A percentile compares a stretch with the other conserved stretches of the same genome.
phyloP scores from a whole-genome alignment of 1,140 invertebrate genomes.

The Sesamia nonagrioides region DNA sequence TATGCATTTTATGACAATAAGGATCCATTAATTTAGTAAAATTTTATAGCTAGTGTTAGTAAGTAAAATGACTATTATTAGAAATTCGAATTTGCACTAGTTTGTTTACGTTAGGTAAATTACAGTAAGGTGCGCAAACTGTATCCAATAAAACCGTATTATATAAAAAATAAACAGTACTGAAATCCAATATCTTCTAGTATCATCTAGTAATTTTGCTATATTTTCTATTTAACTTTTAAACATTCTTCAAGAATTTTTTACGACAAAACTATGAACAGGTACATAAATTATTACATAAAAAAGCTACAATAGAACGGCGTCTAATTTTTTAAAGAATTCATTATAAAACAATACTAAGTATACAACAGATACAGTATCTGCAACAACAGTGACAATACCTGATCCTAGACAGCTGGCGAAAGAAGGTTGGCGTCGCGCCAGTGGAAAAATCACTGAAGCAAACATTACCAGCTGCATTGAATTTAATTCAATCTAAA shows the following conservation, averaged over 20 bases:
- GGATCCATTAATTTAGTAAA: no score
- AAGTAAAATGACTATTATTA: no score
- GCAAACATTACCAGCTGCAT: neutral
- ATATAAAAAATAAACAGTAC: neutral
- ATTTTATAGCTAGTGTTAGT: no score
- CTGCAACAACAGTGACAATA: neutral
- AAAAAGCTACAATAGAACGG: neutral
- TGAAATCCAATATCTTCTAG: neutral
- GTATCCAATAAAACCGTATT: neutral
- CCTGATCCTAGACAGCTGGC: slow-evolving; percentile 1
- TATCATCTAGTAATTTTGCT: neutral
- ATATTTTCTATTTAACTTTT: neutral
- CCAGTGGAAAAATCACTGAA: slow-evolving; percentile 10
- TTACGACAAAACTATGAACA: no score
- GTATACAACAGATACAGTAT: neutral
- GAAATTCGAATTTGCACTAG: no score
- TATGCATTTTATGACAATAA: no score
- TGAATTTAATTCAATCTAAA: slow-evolving; percentile 6
- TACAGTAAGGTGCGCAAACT: neutral
- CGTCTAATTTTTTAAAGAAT: neutral
- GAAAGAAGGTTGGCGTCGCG: neutral
- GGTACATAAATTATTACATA: neutral
- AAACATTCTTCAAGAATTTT: neutral
- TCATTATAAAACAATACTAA: neutral
- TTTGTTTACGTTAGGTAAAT: neutral